These are phyloP conservation scores for Geococcyx californianus DNA, from an alignment of 2,113 vertebrate species.

Conservation along the genomic window DNA sequence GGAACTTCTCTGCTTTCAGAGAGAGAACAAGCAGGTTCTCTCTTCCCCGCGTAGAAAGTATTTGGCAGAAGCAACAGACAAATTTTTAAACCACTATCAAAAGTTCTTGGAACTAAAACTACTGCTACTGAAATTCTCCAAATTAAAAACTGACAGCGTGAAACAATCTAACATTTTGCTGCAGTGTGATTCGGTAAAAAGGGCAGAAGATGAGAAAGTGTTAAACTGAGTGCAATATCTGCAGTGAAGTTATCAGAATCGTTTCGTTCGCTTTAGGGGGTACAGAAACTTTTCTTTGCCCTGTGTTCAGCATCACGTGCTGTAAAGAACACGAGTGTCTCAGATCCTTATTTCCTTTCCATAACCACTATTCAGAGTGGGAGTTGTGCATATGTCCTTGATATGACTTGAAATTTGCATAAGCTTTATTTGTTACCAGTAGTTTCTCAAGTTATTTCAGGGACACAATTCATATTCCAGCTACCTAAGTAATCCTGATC, in stretches of 20 bases:
- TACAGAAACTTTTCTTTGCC: not conserved
- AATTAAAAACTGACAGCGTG: conserved; percentile 8
- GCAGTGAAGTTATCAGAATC: not conserved
- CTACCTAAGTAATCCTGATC: not conserved
- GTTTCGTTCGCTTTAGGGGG: not conserved
- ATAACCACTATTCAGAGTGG: not conserved
- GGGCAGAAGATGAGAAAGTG: not conserved
- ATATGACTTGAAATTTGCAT: not conserved
- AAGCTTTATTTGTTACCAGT: not conserved
- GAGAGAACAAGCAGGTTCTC: not conserved
- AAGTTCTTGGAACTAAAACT: not conserved
- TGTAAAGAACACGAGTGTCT: not conserved
- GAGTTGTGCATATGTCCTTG: not conserved
- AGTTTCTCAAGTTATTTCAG: not conserved
- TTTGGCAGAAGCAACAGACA: not conserved
- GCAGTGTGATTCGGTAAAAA: not conserved
- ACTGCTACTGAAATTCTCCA: not conserved
- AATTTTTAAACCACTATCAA: not conserved
- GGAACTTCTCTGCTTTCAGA: not conserved
- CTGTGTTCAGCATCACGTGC: not conserved
- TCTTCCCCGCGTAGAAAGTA: not conserved
- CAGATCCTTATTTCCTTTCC: not conserved
- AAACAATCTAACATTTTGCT: not conserved
- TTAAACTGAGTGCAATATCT: not conserved
- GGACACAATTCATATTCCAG: not conserved